Evolutionary conservation across 2,797 vertebrate species (phyloP).

Genomic region (Hephaestus fuliginosus): DNA sequence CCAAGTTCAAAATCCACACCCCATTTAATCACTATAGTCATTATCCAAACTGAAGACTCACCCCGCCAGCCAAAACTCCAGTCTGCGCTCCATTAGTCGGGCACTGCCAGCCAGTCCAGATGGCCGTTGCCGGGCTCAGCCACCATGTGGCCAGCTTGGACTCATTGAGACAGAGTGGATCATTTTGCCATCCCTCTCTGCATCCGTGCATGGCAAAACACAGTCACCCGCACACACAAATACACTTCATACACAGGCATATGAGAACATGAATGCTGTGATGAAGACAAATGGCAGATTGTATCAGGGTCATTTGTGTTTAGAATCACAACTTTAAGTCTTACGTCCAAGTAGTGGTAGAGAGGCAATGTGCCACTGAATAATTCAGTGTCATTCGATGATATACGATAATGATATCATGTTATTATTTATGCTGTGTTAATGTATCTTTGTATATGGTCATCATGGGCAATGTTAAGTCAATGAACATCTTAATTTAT

Average conservation of each 20-base stretch:
- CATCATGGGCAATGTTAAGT: too few relatives aligned
- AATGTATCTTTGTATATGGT: not conserved
- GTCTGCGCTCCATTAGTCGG: constrained; percentile 56
- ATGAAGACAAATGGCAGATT: constrained; percentile 48
- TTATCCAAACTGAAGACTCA: constrained; percentile 71
- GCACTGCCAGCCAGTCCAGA: constrained; percentile 64
- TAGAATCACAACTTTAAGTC: constrained; percentile 13
- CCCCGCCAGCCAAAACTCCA: constrained; percentile 57
- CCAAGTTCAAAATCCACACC: constrained; percentile 58
- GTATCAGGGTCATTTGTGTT: constrained; percentile 33
- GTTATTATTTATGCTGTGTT: not conserved
- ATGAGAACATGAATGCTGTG: constrained; percentile 20
- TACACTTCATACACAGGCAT: constrained; percentile 17
- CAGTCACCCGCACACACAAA: constrained; percentile 32
- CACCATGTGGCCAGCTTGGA: constrained; percentile 47
- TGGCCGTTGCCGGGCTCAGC: constrained; percentile 56
- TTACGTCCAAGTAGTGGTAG: not conserved
- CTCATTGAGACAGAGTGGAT: constrained; percentile 65
- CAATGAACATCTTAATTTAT: not conserved
- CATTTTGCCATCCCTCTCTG: constrained; percentile 49
- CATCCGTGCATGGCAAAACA: constrained; percentile 46
- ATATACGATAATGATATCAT: not conserved
- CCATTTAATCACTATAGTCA: constrained; percentile 58
- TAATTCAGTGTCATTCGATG: too few relatives aligned
- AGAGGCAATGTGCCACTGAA: too few relatives aligned